Evolutionary conservation across 2,113 vertebrate species (phyloP).

Genomic region (Leptobrachium ailaonicum): DNA sequence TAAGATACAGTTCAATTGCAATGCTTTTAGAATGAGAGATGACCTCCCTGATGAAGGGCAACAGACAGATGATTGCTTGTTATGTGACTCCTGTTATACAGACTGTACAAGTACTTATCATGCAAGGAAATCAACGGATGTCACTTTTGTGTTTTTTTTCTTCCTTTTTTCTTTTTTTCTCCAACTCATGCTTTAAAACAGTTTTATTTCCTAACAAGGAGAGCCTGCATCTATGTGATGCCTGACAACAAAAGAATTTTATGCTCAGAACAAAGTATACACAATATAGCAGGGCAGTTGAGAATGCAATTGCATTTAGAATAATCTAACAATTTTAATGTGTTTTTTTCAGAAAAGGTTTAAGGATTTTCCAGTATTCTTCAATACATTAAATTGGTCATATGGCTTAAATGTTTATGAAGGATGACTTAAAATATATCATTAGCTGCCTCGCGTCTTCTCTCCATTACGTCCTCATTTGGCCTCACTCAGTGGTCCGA

Average conservation of each 20-base stretch:
- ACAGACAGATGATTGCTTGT: conserved; percentile 45
- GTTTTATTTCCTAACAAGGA: background rate
- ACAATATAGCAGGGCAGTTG: too few species aligned
- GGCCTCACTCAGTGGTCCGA: too few species aligned
- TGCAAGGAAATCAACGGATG: conserved; percentile 29
- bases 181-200: background rate
- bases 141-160: conserved; percentile 10
- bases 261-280: too few species aligned
- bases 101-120: conserved; percentile 43
- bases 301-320: too few species aligned
- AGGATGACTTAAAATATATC: too few species aligned
- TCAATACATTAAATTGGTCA: too few species aligned
- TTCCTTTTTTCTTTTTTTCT: background rate
- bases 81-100: conserved; percentile 39
- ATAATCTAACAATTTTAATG: too few species aligned
- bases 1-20: conserved; percentile 35
- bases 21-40: conserved; percentile 39
- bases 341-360: too few species aligned
- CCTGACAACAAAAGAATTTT: background rate
- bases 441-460: too few species aligned
- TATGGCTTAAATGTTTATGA: too few species aligned
- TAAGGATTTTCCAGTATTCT: too few species aligned
- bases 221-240: background rate
- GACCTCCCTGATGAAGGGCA: conserved; percentile 47
- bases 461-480: too few species aligned